These are phyloP conservation scores for Gnathonemus longibarbis DNA, from an alignment of 2,113 vertebrate genomes.

Conservation along the genomic window DNA sequence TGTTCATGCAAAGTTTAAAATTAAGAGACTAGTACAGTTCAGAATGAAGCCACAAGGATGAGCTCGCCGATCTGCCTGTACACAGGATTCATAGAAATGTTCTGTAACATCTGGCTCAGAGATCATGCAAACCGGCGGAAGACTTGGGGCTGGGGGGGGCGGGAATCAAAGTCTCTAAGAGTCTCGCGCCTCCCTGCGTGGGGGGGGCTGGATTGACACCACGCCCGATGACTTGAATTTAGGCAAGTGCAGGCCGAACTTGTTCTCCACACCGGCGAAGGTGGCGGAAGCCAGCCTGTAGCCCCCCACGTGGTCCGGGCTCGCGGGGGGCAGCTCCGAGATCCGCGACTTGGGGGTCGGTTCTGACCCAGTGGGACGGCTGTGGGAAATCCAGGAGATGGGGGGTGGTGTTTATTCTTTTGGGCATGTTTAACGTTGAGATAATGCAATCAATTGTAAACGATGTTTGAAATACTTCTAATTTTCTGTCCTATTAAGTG, in stretches of 20 bases:
- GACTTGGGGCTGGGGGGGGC: conserved; percentile 15
- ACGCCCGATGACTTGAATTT: conserved; percentile 71
- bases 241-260: conserved; percentile 89
- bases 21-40: conserved; percentile 27
- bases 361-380: conserved; percentile 77
- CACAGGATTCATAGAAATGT: conserved; percentile 14
- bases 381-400: conserved; percentile 41
- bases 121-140: conserved; percentile 60
- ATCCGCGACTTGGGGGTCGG: conserved; percentile 68
- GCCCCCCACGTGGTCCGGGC: conserved; percentile 82
- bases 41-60: conserved; percentile 23
- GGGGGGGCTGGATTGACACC: conserved; percentile 55
- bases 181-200: conserved; percentile 31
- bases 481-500: not conserved
- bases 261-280: conserved; percentile 89
- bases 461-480: not conserved
- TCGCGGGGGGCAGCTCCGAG: conserved; percentile 73
- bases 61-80: conserved; percentile 44
- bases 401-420: not conserved
- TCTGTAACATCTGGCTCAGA: conserved; percentile 50
- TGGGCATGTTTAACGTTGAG: not conserved
- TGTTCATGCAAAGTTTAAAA: conserved; percentile 66
- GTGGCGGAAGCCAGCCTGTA: conserved; percentile 86
- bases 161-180: conserved; percentile 29
- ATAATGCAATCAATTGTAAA: not conserved